Percentiles rank a stretch among this genome's conserved stretches.
Evolutionary conservation across 2,888 invertebrate species (phyloP).

Genomic region (Platypus cylindrus): DNA sequence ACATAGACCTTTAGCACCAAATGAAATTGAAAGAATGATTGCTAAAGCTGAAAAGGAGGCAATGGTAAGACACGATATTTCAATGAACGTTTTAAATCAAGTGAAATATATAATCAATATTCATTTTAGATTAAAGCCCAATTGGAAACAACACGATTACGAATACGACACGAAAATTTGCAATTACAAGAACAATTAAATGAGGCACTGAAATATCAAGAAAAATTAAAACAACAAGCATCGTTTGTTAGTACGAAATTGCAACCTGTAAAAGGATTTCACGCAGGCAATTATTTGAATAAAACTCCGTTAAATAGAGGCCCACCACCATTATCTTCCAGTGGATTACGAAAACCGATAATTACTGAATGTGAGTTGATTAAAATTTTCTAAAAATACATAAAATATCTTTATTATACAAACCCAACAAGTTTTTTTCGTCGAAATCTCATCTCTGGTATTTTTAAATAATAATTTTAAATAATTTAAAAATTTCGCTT

Average conservation of each 20-base stretch:
- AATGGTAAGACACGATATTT: conserved; percentile 35
- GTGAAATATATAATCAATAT: background rate
- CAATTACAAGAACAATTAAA: conserved; percentile 32
- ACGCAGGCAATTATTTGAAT: too few species aligned
- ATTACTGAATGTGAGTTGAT: conserved; percentile 4
- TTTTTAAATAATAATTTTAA: too few species aligned
- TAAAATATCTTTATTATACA: too few species aligned
- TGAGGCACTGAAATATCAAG: conserved; percentile 31
- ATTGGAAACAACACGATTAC: conserved; percentile 31
- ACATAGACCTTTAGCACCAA: conserved; percentile 25
- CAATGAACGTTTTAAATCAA: background rate
- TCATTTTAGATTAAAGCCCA: conserved; percentile 30
- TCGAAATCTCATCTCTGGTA: too few species aligned
- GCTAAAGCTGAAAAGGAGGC: conserved; percentile 48
- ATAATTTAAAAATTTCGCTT: too few species aligned
- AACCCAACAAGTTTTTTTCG: too few species aligned
- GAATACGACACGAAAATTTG: conserved; percentile 32
- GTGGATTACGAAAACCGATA: background rate
- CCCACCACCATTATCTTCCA: conserved; percentile 3
- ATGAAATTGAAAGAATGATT: conserved; percentile 38
- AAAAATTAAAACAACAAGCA: conserved; percentile 31
- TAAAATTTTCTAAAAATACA: too few species aligned
- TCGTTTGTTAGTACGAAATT: conserved; percentile 18
- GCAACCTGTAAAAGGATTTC: conserved; percentile 9
- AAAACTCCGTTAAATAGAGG: too few species aligned